Percentiles rank a stretch among this genome's conserved stretches.
phyloP scores from a whole-genome alignment of 2,113 vertebrate species.

The Rissa tridactyla region DNA sequence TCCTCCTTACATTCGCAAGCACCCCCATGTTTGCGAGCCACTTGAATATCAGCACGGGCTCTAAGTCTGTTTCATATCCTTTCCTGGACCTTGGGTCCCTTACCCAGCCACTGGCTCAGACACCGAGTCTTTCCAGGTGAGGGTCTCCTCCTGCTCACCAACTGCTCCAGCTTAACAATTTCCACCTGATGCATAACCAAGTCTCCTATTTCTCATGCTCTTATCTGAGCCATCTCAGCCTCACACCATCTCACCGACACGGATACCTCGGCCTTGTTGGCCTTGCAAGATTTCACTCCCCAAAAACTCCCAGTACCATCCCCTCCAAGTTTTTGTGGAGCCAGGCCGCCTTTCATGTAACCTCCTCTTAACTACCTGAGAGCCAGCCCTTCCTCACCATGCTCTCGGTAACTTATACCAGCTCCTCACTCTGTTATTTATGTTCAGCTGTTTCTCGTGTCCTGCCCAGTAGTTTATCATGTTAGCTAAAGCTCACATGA shows the following conservation, averaged over 20 bases:
- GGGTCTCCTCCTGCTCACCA: neutral
- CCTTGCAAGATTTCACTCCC: neutral
- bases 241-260: neutral
- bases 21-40: fast-evolving
- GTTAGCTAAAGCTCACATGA: neutral
- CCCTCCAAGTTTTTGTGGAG: neutral
- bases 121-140: neutral
- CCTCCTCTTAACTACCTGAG: neutral
- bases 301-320: neutral
- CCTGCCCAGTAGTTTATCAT: neutral
- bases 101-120: neutral
- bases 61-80: neutral
- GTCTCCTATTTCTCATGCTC: neutral
- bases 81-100: neutral
- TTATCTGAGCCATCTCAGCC: neutral
- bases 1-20: neutral
- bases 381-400: neutral
- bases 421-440: neutral
- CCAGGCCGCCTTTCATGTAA: neutral
- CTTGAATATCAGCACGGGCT: neutral
- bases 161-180: neutral
- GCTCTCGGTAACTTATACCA: neutral
- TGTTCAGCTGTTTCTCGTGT: neutral
- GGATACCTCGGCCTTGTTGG: neutral
- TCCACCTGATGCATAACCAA: neutral